A percentile compares a stretch with the other conserved stretches of the same genome.
Evolutionary conservation across 2,888 invertebrate genomes (phyloP).

Genomic region (Metacarcinus magister): DNA sequence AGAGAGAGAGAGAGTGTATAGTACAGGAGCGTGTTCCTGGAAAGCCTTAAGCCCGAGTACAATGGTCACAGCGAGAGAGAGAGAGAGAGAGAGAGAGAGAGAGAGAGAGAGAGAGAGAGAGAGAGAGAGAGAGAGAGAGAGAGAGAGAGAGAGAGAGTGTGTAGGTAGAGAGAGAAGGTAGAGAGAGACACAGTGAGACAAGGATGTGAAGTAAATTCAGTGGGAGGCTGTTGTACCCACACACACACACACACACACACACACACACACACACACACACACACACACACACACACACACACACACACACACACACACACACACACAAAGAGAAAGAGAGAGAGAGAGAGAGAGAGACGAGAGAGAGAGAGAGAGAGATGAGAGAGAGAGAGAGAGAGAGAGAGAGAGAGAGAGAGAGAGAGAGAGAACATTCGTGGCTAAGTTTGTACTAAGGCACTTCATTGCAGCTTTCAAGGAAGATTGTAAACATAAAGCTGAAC

Average conservation of each 20-base stretch:
- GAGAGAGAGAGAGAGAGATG: not conserved
- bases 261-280: no score
- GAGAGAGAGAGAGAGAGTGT: not conserved
- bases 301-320: no score
- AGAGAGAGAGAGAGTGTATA: constrained; percentile 26
- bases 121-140: constrained; percentile 39
- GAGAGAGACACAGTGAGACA: no score
- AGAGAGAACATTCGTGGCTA: not conserved
- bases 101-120: constrained; percentile 26
- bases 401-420: constrained; percentile 47
- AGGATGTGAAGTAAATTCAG: no score
- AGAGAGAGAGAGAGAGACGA: no score
- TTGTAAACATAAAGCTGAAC: not conserved
- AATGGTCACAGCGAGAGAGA: not conserved
- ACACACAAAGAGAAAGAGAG: no score
- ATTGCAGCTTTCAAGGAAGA: not conserved
- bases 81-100: constrained; percentile 8
- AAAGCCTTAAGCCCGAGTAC: not conserved
- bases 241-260: no score
- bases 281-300: no score
- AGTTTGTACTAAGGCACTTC: not conserved
- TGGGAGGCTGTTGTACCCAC: no score
- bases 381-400: not conserved
- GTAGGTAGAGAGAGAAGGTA: not conserved
- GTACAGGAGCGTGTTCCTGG: not conserved